Evolutionary conservation across 2,888 invertebrate species (phyloP).

Genomic region (Drosophila stalkeri): DNA sequence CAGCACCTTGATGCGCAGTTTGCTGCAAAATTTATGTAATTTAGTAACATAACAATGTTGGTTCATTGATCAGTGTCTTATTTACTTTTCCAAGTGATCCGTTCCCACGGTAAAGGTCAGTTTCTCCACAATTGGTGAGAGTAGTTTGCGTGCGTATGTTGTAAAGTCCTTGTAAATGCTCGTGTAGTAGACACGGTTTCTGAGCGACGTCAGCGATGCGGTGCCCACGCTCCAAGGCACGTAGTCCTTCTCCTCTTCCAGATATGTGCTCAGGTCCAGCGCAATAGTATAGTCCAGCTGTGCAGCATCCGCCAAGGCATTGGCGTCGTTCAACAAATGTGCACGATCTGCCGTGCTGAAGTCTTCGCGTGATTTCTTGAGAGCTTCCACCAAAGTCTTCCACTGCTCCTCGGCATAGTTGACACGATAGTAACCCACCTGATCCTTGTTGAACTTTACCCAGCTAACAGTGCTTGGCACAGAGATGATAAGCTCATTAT

Average conservation of each 20-base stretch:
- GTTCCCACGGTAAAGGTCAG: conserved; percentile 88
- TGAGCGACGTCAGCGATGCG: conserved; percentile 86
- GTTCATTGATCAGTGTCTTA: not conserved
- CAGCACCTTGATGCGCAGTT: conserved; percentile 88
- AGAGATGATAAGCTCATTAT: conserved; percentile 85
- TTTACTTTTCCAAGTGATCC: conserved; percentile 85
- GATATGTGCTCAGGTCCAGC: conserved; percentile 89
- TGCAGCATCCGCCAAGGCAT: conserved; percentile 91
- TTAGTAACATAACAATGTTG: not conserved
- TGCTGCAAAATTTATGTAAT: conserved; percentile 85
- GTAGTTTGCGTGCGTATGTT: conserved; percentile 87
- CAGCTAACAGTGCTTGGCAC: conserved; percentile 86
- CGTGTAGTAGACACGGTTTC: conserved; percentile 87
- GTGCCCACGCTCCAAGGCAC: conserved; percentile 92
- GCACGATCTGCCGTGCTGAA: conserved; percentile 90
- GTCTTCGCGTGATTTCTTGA: conserved; percentile 77
- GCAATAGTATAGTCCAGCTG: conserved; percentile 89
- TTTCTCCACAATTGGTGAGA: conserved; percentile 87
- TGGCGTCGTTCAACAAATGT: conserved; percentile 92
- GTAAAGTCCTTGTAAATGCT: conserved; percentile 86
- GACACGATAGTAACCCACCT: conserved; percentile 95
- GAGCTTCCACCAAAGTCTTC: conserved; percentile 85
- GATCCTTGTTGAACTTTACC: conserved; percentile 94
- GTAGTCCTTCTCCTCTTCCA: conserved; percentile 88
- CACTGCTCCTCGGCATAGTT: conserved; percentile 91